A percentile compares a stretch with the other conserved stretches of the same genome.
Evolutionary conservation across 2,113 vertebrate species (phyloP).

Genomic region (Charadrius vociferus): DNA sequence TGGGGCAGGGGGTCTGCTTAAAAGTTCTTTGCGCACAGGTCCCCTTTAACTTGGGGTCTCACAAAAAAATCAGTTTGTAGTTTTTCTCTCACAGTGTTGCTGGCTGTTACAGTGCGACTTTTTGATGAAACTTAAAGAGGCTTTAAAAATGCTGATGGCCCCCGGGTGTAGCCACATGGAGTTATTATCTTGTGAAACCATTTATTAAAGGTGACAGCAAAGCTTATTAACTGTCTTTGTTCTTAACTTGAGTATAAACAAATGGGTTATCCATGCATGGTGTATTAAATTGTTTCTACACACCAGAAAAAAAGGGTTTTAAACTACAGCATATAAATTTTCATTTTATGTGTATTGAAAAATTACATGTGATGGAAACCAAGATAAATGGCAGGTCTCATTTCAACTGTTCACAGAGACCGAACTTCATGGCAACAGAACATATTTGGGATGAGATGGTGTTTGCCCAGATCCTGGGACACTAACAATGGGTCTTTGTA

Average conservation of each 20-base stretch:
- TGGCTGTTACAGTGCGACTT: not conserved
- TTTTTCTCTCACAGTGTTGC: not conserved
- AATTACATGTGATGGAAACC: not conserved
- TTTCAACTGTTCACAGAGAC: not conserved
- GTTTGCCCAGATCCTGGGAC: not conserved
- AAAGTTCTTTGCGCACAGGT: not conserved
- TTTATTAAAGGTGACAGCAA: slow-evolving; percentile 62
- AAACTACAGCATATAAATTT: not conserved
- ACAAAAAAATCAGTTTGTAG: not conserved
- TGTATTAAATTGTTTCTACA: slow-evolving; percentile 15
- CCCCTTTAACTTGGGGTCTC: not conserved
- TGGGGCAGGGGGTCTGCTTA: not conserved
- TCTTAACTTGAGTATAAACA: slow-evolving; percentile 35
- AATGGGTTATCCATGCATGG: not conserved
- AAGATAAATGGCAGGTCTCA: not conserved
- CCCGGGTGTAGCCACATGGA: not conserved
- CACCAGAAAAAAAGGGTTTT: not conserved
- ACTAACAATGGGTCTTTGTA: not conserved
- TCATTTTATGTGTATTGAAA: not conserved
- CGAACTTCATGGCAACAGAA: not conserved
- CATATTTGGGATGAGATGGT: not conserved
- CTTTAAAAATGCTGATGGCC: slow-evolving; percentile 41
- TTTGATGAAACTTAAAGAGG: not conserved
- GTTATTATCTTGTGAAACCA: slow-evolving; percentile 41
- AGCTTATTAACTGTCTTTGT: slow-evolving; percentile 51